Evolutionary conservation across 2,888 invertebrate genomes (phyloP), one percentile per base, ranked within the genome.

Genomic region (Drosophila niveifrons): DNA sequence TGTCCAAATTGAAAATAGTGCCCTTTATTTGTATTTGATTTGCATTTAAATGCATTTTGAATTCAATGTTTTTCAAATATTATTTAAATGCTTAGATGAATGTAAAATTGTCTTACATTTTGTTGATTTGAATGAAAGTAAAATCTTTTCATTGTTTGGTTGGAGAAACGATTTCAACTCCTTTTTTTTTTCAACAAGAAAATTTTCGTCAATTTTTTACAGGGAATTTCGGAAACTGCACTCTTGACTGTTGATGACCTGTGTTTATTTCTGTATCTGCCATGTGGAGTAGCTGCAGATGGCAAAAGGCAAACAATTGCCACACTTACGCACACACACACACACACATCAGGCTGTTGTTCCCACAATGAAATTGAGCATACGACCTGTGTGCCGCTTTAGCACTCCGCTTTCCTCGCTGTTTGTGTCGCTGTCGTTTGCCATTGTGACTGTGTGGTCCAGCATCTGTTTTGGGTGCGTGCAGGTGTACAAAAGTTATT

Each of bases 401-500:
- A 23, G 28, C 51, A 13, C 9, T 13, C 46, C 11, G 17, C n/a
- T 31, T 44, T 44, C 23, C 23, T 43, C 48, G 15, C 18, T 18
- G 18, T 3, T 3, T 18, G 18, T 18, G 0, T 2, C 34, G 9
- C 28, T 8, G 23, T 23, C 18, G 2, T 10, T 34, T 18, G 4
- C 10, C 3, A 28, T 9, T 43, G 31, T 13, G 18, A 39, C n/a
- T 58, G 55, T 58, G 53, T 58, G 53, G 57, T 58, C 41, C 74
- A 50, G 58, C 51, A 50, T 52, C 62, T 62, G 59, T 55, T 72
- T 41, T 50, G 44, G 50, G 63, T 65, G 62, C 55, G 65, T 84
- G 69, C 85, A 87, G 88, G 85, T 87, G 88, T 73, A 69, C 74
- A 58, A 64, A 66, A 82, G 80, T 81, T 82, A 82, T 83, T 83